Percentiles rank a stretch among this genome's conserved stretches.
phyloP scores from a whole-genome alignment of 2,113 vertebrate species.

The Pheucticus melanocephalus region DNA sequence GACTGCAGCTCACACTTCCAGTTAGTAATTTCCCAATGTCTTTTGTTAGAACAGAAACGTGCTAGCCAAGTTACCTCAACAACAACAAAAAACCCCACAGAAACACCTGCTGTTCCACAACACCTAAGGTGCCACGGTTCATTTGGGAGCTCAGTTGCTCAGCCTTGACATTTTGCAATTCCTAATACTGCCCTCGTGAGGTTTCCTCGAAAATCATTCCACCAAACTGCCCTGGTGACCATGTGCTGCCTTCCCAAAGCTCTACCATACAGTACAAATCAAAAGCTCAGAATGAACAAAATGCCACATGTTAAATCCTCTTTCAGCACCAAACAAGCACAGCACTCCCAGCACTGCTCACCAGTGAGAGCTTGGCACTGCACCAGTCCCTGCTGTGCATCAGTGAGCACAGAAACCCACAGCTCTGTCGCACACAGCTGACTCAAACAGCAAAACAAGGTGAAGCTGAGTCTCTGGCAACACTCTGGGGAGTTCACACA shows the following conservation, averaged over 20 bases:
- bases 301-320: not conserved
- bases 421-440: not conserved
- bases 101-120: not conserved
- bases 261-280: not conserved
- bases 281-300: not conserved
- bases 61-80: not conserved
- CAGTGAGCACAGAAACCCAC: not conserved
- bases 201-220: conserved; percentile 46
- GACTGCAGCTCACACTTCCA: not conserved
- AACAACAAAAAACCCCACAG: not conserved
- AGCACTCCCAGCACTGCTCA: not conserved
- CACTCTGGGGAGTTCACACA: not conserved
- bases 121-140: not conserved
- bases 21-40: not conserved
- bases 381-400: accelerated
- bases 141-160: not conserved
- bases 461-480: not conserved
- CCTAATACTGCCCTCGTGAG: conserved; percentile 38
- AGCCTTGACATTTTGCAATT: not conserved
- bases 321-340: not conserved
- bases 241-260: not conserved
- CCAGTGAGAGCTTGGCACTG: accelerated
- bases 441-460: accelerated
- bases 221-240: not conserved
- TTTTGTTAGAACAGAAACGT: not conserved